Evolutionary conservation across 2,113 vertebrate genomes (phyloP), one percentile per base, ranked within the genome.

Genomic region (Nicator chloris): DNA sequence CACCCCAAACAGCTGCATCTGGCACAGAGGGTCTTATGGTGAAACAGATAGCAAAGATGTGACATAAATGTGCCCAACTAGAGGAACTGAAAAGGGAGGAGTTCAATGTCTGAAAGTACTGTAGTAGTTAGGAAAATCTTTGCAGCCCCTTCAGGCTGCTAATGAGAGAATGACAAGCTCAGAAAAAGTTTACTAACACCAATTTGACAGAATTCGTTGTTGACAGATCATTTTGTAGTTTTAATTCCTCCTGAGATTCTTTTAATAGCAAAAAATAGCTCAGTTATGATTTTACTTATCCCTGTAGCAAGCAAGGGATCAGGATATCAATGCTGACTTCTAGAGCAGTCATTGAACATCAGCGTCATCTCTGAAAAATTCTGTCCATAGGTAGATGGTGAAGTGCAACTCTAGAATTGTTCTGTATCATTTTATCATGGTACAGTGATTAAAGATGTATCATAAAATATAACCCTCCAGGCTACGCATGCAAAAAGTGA

Each of bases 21-120:
- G 70, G 28, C 33, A 45, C 1, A 1, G 1, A 30, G 26, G 13
- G 10, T 61, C 54, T 54, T 20, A 21, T 10, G 37, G 35, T 0
- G 2, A 50, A 50, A 45, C 28, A 51, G 26, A 12, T 0, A 50
- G 10, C 13, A 59, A 80, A 63, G 37, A 11, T 6, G 8, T 24
- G 44, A 20, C 21, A 24, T 18, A 18, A 59, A n/a, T 8, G 7
- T 57, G 13, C 47, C 14, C n/a, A 61, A 4, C 37, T 5, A 1
- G 20, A 65, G 80, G 37, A 68, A 23, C 42, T 35, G 69, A 23
- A 24, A 40, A 47, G 16, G 23, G 51, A 54, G 23, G 26, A 11
- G 4, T 39, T 40, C 13, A 7, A 27, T 10, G 13, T 42, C 68
- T 0, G 7, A 21, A 33, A 71, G 15, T 11, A 3, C 23, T 59